These are phyloP conservation scores for Mimas tiliae DNA, from an alignment of 2,888 invertebrate species.

Conservation along the genomic window DNA sequence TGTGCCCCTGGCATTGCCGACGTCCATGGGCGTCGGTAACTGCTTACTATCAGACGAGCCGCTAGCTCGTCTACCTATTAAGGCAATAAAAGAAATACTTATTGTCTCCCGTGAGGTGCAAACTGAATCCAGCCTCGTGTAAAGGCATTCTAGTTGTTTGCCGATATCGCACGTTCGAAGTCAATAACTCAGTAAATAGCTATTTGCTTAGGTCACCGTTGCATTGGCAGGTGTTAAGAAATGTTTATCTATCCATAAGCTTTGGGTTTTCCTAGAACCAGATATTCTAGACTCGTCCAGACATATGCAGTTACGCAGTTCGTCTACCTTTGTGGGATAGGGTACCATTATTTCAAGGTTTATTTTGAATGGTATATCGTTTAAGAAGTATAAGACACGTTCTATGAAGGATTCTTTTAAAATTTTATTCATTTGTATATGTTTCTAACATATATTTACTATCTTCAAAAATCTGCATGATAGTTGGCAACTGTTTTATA, in stretches of 20 bases:
- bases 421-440: too few species aligned
- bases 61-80: too few species aligned
- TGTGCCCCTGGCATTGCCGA: too few species aligned
- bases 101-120: background rate
- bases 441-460: too few species aligned
- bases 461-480: background rate
- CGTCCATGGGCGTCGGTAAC: too few species aligned
- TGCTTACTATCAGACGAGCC: too few species aligned
- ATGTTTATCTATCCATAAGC: conserved; percentile 8
- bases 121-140: background rate
- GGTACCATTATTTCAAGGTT: background rate
- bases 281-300: background rate
- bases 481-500: background rate
- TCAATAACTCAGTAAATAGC: conserved; percentile 32
- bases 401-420: too few species aligned
- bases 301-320: background rate
- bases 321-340: background rate
- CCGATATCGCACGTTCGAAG: conserved; percentile 30
- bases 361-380: too few species aligned
- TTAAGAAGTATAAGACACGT: too few species aligned
- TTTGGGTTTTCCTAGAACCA: background rate
- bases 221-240: conserved; percentile 29
- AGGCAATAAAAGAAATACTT: too few species aligned
- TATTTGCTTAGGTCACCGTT: conserved; percentile 38
- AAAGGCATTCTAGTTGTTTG: conserved; percentile 26